Evolutionary conservation across 2,888 invertebrate species (phyloP), one percentile per base, ranked within the genome.

Genomic region (Arrhopalites spinosus): DNA sequence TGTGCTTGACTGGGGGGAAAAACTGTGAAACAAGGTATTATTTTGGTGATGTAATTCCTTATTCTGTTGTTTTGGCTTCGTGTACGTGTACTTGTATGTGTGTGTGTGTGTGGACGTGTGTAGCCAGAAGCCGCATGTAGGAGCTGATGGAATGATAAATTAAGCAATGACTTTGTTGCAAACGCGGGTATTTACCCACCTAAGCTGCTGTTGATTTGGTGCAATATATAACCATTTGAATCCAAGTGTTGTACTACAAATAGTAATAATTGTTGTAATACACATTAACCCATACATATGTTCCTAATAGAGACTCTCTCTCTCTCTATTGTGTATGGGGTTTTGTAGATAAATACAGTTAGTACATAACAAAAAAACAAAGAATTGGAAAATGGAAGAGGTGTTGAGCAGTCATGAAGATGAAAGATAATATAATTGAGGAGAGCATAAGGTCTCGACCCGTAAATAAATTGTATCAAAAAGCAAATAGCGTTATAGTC

Each of bases 401-500:
- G 59, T 2, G 25, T 59, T 59, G 59, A 25, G 59, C 13, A 59
- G 59, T 20, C 27, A 59, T 59, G 25, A 59, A 59, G 27, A 59
- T 59, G 59, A 59, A 59, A 25, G 59, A 59, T 59, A 59, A 59
- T 59, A 59, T 59, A 59, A 59, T 59, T 59, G 59, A 59, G 59
- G 13, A 1, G 59, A 59, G 59, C 59, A 59, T 59, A 59, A 27
- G 59, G 59, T 59, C 59, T 36, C 36, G 43, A 67, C 45, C 45
- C 45, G 45, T 67, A 67, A 67, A 67, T 67, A 67, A 45, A 67
- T 67, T 67, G 45, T 67, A 67, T 67, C 66, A 67, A 67, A 67
- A 25, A 45, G 66, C 45, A 67, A 67, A 67, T 30, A 67, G 25
- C 5, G 23, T 67, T 67, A 67, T 67, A 23, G 43, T 3, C n/a